These are phyloP conservation scores for Dinothrombium tinctorium DNA, from an alignment of 1,140 invertebrate species.

Conservation along the genomic window DNA sequence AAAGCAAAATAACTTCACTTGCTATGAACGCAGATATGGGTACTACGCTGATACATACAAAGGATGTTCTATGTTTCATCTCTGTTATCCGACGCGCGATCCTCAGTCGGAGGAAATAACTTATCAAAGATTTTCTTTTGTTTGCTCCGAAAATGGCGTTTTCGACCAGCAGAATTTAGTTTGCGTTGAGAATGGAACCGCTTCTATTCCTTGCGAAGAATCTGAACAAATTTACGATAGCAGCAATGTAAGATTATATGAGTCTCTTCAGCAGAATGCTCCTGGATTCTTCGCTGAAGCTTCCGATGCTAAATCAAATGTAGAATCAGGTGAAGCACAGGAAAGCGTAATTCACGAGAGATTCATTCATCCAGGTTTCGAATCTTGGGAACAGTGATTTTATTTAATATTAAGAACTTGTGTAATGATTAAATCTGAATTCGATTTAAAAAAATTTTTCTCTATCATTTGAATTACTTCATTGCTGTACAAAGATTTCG, in stretches of 20 bases:
- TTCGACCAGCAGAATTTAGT: conserved; percentile 7
- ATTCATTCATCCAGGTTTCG: too few species aligned
- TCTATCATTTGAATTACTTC: too few species aligned
- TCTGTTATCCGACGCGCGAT: conserved; percentile 13
- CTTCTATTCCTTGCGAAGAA: not conserved
- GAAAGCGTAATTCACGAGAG: too few species aligned
- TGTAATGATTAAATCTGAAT: too few species aligned
- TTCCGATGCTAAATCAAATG: too few species aligned
- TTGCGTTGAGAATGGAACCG: conserved; percentile 4
- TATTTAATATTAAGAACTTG: too few species aligned
- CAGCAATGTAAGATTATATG: not conserved
- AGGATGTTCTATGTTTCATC: conserved; percentile 16
- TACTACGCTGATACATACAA: conserved; percentile 17
- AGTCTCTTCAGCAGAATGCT: not conserved
- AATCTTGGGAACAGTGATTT: too few species aligned
- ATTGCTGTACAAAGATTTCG: too few species aligned
- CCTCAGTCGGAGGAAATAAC: not conserved
- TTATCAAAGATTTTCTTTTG: conserved; percentile 8
- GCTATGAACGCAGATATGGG: conserved; percentile 3
- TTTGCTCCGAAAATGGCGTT: conserved; percentile 2
- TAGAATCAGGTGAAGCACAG: too few species aligned
- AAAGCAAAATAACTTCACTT: conserved; percentile 1
- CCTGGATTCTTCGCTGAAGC: not conserved
- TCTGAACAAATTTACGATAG: not conserved
- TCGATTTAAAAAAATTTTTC: too few species aligned